A percentile compares a stretch with the other conserved stretches of the same genome.
Evolutionary conservation across 2,888 invertebrate species (phyloP).

Genomic region (Hemistola chrysoprasaria): DNA sequence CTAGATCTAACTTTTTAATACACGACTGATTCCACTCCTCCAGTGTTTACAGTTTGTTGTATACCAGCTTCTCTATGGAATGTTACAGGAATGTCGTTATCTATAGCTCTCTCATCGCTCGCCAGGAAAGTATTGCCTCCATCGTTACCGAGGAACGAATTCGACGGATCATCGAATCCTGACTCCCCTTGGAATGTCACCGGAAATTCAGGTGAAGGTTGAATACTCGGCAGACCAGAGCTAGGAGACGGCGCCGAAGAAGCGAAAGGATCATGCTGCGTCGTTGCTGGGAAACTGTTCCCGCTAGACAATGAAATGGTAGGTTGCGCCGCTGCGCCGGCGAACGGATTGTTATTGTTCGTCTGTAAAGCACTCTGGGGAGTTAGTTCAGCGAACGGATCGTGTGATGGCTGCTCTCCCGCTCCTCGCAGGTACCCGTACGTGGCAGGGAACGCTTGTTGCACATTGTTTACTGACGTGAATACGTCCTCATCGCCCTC

Average conservation of each 20-base stretch:
- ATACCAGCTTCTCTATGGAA: slow-evolving; percentile 66
- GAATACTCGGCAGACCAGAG: slow-evolving; percentile 35
- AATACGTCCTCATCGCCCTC: slow-evolving; percentile 64
- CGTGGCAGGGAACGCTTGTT: slow-evolving; percentile 59
- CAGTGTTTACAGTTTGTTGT: slow-evolving; percentile 61
- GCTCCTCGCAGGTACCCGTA: slow-evolving; percentile 55
- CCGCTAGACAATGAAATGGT: slow-evolving; percentile 43
- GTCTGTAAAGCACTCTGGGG: slow-evolving; percentile 48
- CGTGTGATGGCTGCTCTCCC: slow-evolving; percentile 45
- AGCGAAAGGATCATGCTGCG: slow-evolving; percentile 44
- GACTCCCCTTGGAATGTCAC: slow-evolving; percentile 38
- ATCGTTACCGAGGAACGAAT: slow-evolving; percentile 46
- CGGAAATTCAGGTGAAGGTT: slow-evolving; percentile 47
- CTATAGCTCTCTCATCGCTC: slow-evolving; percentile 39
- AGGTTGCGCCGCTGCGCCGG: slow-evolving; percentile 42
- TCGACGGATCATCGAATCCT: slow-evolving; percentile 49
- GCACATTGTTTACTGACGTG: slow-evolving; percentile 55
- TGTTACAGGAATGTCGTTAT: slow-evolving; percentile 54
- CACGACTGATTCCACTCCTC: slow-evolving; percentile 57
- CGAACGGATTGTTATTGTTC: slow-evolving; percentile 49
- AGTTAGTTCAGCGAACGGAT: slow-evolving; percentile 49
- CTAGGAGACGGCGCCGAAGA: slow-evolving; percentile 42
- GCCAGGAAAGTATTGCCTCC: slow-evolving; percentile 40
- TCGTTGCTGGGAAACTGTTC: slow-evolving; percentile 47
- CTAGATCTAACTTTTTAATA: slow-evolving; percentile 45